Conservation (phyloP, 2,797 vertebrate genomes). For the Babyrousa celebensis region DNA sequence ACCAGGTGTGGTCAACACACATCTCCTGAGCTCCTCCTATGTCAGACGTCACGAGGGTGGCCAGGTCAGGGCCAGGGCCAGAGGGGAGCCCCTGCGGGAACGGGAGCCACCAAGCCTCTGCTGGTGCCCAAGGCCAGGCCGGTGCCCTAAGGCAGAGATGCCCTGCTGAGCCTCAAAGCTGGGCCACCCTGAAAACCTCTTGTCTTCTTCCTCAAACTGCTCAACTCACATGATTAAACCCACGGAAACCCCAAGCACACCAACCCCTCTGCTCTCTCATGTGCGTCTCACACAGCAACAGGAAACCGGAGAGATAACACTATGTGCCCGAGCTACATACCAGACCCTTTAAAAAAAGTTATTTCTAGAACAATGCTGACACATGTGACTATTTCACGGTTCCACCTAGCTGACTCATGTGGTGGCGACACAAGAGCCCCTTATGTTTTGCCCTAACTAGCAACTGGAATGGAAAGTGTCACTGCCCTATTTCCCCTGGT, state of each 20-base stretch:
- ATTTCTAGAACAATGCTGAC: not conserved
- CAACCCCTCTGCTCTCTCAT: rapidly evolving
- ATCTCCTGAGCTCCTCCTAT: not conserved
- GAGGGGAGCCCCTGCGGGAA: not conserved
- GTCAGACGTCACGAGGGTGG: rapidly evolving
- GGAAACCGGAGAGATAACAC: not conserved
- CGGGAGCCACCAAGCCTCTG: rapidly evolving
- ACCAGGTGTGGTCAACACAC: not conserved
- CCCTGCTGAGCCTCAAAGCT: not conserved
- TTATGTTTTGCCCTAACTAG: not conserved
- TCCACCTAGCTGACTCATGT: not conserved
- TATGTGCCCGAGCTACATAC: rapidly evolving
- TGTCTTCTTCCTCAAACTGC: not conserved
- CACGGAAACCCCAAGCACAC: not conserved
- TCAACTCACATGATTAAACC: not conserved
- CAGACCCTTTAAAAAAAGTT: not conserved
- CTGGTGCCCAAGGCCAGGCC: not conserved
- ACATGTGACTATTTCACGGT: not conserved
- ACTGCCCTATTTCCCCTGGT: not conserved
- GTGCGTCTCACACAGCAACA: not conserved
- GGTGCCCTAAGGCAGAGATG: not conserved
- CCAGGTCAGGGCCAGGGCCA: not conserved
- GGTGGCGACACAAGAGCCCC: not conserved
- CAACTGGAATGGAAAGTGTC: not conserved
- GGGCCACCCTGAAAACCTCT: not conserved